Base-by-base conservation (phyloP, 2,797 vertebrate species). In the Neosilurus hyrtlii region DNA sequence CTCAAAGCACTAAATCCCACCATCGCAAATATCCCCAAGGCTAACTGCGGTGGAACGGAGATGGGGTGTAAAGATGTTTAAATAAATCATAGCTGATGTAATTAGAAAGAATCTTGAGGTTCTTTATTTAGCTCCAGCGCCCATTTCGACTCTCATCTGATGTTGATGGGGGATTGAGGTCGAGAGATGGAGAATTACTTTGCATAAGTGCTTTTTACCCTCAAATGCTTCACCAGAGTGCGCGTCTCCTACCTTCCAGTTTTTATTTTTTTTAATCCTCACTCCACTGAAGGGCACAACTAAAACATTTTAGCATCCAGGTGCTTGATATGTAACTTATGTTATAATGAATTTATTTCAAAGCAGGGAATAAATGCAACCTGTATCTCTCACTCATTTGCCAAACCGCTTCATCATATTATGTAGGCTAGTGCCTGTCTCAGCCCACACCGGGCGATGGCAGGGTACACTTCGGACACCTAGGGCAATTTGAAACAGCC, bases 21-120 rank as follows among this genome's bases (percentile, higher is more conserved):
- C 85, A 82, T 84, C 37, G 72, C 56, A 88, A 89, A 86, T 82
- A 86, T 83, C 87, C 86, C 74, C 37, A 56, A 62, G 86, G 86
- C 82, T 59, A 80, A 81, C 73, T 83, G 83, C 79, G 61, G 57
- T n/a, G 67, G 35, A 85, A 81, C 71, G 70, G 85, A 86, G 83
- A 79, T 66, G 84, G 81, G 84, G 83, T 86, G 83, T 85, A 83
- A 86, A 85, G 84, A 84, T 86, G 80, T 80, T 87, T 82, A 80
- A 86, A 86, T 87, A 86, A 87, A 88, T 88, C 72, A 87, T 77
- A 30, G 73, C 51, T 77, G 81, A 85, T 82, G 66, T 88, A 87
- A 86, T 89, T 88, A 87, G 75, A 65, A 75, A 75, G 72, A 78
- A 65, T 83, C 68, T 78, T 74, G 61, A 52, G 12, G 74, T 82